phyloP scores from a whole-genome alignment of 2,888 invertebrate genomes.

The Cenopis cana region DNA sequence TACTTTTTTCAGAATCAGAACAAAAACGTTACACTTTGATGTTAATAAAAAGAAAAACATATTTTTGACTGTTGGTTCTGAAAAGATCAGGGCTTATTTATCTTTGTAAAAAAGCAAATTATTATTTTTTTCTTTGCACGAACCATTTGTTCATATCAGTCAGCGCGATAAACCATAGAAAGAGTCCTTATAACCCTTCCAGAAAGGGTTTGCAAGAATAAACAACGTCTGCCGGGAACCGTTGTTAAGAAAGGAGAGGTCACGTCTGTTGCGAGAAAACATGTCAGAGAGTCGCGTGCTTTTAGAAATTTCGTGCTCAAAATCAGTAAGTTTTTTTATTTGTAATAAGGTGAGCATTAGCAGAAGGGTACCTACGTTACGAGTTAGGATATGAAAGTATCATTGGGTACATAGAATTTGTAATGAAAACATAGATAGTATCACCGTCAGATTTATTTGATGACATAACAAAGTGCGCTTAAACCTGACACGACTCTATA shows the following conservation, averaged over 20 bases:
- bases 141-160: conserved; percentile 9
- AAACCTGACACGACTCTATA: too few species aligned
- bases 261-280: conserved; percentile 26
- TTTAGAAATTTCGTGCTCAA: conserved; percentile 25
- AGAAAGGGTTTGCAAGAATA: conserved; percentile 20
- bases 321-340: conserved; percentile 27
- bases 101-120: neutral
- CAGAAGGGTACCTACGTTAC: neutral
- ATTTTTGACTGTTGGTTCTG: neutral
- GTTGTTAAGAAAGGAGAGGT: conserved; percentile 23
- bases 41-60: neutral
- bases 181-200: conserved; percentile 17
- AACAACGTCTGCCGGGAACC: conserved; percentile 23
- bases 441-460: too few species aligned
- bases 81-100: neutral
- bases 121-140: neutral
- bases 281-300: conserved; percentile 18
- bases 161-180: neutral
- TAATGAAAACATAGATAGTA: neutral
- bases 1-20: neutral
- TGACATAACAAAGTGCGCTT: too few species aligned
- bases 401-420: neutral
- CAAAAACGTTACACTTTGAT: neutral
- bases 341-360: conserved; percentile 5
- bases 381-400: too few species aligned